These are phyloP conservation scores for Phylloscopus trochiloides DNA, from an alignment of 2,113 vertebrate genomes.

Conservation along the genomic window DNA sequence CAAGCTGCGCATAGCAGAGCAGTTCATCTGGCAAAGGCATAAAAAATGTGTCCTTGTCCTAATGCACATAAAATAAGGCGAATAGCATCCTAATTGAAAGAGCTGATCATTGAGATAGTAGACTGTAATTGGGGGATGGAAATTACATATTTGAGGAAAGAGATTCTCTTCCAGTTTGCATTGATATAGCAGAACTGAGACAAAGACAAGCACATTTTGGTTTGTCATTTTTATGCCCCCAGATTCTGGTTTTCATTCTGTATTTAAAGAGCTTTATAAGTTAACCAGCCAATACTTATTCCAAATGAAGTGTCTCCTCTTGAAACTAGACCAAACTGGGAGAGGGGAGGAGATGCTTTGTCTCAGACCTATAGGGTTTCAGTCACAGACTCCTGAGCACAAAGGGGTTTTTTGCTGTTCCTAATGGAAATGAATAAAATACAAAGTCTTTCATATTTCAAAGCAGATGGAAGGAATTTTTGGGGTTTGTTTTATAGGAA, in stretches of 20 bases:
- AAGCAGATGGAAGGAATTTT: background rate
- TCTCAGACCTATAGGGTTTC: background rate
- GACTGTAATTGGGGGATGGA: background rate
- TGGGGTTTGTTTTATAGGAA: background rate
- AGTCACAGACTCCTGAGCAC: background rate
- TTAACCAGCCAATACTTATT: background rate
- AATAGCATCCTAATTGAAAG: background rate
- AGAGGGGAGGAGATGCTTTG: accelerated
- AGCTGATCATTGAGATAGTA: background rate
- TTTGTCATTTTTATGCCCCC: background rate
- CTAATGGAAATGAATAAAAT: background rate
- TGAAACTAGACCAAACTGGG: background rate
- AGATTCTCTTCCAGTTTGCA: background rate
- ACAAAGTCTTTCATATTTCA: background rate
- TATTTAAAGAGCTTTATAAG: background rate
- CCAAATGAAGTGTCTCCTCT: background rate
- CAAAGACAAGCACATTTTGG: background rate
- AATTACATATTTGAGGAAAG: background rate
- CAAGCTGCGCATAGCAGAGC: background rate
- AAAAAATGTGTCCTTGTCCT: background rate
- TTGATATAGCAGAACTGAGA: background rate
- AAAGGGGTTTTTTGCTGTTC: background rate
- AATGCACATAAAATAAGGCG: background rate
- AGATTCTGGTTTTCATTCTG: background rate
- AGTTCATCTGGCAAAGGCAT: background rate